These are phyloP conservation scores for Diplogasteroides magnus DNA, from an alignment of 1,140 invertebrate species.

Conservation along the genomic window DNA sequence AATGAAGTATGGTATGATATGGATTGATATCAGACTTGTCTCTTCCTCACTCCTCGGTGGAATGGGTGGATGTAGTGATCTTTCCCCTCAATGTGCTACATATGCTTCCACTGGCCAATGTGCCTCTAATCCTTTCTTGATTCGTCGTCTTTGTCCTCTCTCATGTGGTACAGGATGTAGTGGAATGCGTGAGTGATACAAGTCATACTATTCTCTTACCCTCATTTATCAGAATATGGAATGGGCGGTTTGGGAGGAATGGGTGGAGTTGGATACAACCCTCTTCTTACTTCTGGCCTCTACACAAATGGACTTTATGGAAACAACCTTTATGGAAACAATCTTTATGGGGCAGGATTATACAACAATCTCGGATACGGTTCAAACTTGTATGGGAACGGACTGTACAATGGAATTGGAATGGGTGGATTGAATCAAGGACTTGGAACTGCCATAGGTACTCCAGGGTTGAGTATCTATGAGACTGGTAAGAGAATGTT, in stretches of 20 bases:
- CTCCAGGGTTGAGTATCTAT: too few species aligned
- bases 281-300: background rate
- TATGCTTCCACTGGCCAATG: background rate
- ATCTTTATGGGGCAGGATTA: background rate
- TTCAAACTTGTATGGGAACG: background rate
- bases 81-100: background rate
- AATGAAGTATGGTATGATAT: too few species aligned
- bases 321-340: background rate
- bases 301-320: background rate
- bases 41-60: too few species aligned
- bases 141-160: background rate
- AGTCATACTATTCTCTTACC: background rate
- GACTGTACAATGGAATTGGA: background rate
- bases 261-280: slow-evolving; percentile 19
- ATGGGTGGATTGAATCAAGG: background rate
- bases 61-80: background rate
- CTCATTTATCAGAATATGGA: background rate
- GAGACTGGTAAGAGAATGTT: too few species aligned
- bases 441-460: too few species aligned
- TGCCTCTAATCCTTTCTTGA: background rate
- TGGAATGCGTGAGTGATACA: background rate
- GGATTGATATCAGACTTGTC: too few species aligned
- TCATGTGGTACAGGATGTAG: background rate
- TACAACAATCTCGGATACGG: background rate
- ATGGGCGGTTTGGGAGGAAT: slow-evolving; percentile 1